A percentile compares a stretch with the other conserved stretches of the same genome.
These are phyloP conservation scores for Megathymus violae DNA, from an alignment of 1,140 invertebrate genomes.

Conservation along the genomic window DNA sequence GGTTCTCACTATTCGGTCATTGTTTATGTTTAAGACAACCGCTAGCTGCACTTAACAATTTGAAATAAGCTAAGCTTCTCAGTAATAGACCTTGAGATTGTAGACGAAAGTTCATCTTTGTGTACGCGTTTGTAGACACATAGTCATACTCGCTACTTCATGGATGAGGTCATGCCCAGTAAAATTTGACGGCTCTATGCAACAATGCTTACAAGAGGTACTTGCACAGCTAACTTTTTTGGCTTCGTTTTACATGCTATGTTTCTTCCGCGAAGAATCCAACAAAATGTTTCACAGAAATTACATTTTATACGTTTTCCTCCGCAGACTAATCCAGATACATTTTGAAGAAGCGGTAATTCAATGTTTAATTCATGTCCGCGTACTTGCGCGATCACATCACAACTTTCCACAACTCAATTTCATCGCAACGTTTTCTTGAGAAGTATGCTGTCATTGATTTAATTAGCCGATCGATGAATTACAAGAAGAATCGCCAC, in stretches of 20 bases:
- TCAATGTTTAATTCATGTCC: constrained; percentile 10
- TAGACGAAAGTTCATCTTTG: constrained; percentile 1
- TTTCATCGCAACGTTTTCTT: constrained; percentile 20
- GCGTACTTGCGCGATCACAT: not conserved
- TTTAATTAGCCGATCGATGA: constrained; percentile 24
- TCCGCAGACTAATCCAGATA: not conserved
- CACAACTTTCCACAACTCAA: constrained; percentile 1
- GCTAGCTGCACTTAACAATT: constrained; percentile 8
- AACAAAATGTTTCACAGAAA: constrained; percentile 14
- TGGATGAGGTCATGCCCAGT: not conserved
- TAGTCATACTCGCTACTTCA: not conserved
- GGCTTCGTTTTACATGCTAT: constrained; percentile 3
- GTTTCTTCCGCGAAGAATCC: constrained; percentile 23
- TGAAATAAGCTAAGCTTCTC: constrained; percentile 3
- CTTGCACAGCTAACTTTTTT: not conserved
- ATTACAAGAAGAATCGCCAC: constrained; percentile 3
- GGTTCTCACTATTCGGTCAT: constrained; percentile 33
- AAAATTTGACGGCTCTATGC: not conserved
- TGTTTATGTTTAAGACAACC: constrained; percentile 20
- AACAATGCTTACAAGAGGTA: not conserved
- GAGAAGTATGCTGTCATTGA: constrained; percentile 15
- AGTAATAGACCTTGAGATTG: constrained; percentile 2
- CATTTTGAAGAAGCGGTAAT: not conserved
- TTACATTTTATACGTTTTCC: not conserved
- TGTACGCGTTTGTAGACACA: not conserved